Base-by-base conservation (phyloP, 2,113 vertebrate species). In the Thamnophis sirtalis region DNA sequence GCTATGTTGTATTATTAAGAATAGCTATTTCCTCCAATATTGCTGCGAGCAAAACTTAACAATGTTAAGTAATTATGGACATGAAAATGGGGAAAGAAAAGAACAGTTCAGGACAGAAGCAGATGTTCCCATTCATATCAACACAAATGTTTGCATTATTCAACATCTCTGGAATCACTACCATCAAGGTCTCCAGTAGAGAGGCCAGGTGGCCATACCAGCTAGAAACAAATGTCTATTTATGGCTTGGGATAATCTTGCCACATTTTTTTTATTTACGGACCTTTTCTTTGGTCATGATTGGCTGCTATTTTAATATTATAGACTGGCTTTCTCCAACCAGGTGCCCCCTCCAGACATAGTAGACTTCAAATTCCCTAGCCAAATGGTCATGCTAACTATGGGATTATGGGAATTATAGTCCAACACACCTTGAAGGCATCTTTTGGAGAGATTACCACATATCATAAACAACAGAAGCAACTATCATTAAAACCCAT, bases 1-100 rank as follows among this genome's bases (percentile, higher is more conserved):
- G 51, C 60, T 88, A 60, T 53, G 86, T 91, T 89, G 51, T 63
- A 93, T 90, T 89, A 94, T 91, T 94, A 94, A 92, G 87, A 92
- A 93, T 26, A 84, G 88, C 28, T 87, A 92, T 93, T 92, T 87
- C 68, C 92, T 94, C 87, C 53, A 93, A 88, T 28, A 33, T 48
- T n/a, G 85, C 68, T 73, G 17, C 88, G 43, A 21, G 50, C 89
- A 33, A 93, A 93, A 91, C 33, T 43, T 0, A 0, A 26, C 85
- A 91, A 56, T 51, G 92, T 15, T 85, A 95, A 49, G 38, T 91
- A 84, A 55, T 50, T 43, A 94, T 68, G 11, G 6, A 0, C 86
- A 43, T 86, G 88, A 93, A 91, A 63, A 56, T 10, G n/a, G 92
- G 28, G n/a, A 94, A 73, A 94, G 85, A 9, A 84, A 91, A 54